phyloP scores from a whole-genome alignment of 2,113 vertebrate genomes.

The Progne subis region DNA sequence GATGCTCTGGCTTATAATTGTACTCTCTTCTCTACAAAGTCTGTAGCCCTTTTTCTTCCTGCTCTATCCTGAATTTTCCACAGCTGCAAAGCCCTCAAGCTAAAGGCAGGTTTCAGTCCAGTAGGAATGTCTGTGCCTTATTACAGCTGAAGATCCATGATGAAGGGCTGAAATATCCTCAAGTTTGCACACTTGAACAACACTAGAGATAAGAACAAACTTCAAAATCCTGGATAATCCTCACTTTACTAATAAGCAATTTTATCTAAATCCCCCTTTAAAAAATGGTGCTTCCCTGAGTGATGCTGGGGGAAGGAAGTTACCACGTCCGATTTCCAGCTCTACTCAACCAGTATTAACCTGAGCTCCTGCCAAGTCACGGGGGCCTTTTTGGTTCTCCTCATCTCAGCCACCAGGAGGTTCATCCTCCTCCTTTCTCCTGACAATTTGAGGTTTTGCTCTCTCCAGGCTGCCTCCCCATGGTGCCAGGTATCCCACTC shows the following conservation, averaged over 20 bases:
- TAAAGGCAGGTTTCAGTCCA: not conserved
- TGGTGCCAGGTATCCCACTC: not conserved
- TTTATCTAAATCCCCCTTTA: conserved; percentile 75
- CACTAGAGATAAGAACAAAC: conserved; percentile 68
- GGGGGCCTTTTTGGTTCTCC: not conserved
- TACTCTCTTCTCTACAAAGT: not conserved
- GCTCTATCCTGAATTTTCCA: not conserved
- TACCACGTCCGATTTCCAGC: conserved; percentile 43
- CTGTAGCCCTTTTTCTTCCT: not conserved
- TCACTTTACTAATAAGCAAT: conserved; percentile 71
- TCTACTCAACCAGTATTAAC: not conserved
- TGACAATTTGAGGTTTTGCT: not conserved
- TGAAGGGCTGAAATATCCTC: conserved; percentile 28
- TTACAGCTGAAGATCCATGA: conserved; percentile 17
- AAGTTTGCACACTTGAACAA: conserved; percentile 51
- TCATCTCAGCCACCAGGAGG: not conserved
- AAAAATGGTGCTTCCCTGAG: conserved; percentile 42
- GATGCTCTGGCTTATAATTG: not conserved
- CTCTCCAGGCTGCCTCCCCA: not conserved
- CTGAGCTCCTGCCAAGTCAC: not conserved
- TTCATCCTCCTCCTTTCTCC: not conserved
- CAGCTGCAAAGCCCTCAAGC: not conserved
- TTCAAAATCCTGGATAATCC: conserved; percentile 74
- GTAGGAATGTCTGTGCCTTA: not conserved
- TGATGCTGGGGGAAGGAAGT: conserved; percentile 25